A percentile compares a stretch with the other conserved stretches of the same genome.
Evolutionary conservation across 2,888 invertebrate genomes (phyloP).

Genomic region (Macrosoma leucophasiata): DNA sequence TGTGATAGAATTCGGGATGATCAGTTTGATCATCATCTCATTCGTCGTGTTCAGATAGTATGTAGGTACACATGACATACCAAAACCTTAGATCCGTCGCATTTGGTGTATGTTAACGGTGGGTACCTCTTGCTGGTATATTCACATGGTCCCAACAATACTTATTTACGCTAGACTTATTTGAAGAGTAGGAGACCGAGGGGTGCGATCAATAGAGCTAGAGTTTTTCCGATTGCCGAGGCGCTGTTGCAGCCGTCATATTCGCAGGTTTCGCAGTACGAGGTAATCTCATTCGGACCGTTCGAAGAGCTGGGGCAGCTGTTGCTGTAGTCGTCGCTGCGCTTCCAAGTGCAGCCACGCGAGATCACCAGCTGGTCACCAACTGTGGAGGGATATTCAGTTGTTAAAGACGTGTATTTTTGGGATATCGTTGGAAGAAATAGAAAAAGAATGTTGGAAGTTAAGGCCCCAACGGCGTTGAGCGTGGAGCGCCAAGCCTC

Average conservation of each 20-base stretch:
- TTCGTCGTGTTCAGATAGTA: too few relatives aligned
- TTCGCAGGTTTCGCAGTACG: conserved; percentile 81
- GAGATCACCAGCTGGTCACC: conserved; percentile 67
- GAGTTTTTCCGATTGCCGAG: conserved; percentile 55
- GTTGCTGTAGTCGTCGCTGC: conserved; percentile 66
- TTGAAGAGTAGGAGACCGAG: conserved; percentile 57
- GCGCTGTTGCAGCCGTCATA: conserved; percentile 81
- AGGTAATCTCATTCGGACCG: conserved; percentile 67
- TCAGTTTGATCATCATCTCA: too few relatives aligned
- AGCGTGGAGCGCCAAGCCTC: too few relatives aligned
- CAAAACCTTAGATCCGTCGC: too few relatives aligned
- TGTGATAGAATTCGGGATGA: too few relatives aligned
- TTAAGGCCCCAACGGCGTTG: too few relatives aligned
- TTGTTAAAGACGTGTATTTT: too few relatives aligned
- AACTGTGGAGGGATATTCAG: conserved; percentile 53
- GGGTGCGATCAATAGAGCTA: conserved; percentile 58
- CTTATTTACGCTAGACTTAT: conserved; percentile 40
- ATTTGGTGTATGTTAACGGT: too few relatives aligned
- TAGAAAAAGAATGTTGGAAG: too few relatives aligned
- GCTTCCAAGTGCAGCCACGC: conserved; percentile 77
- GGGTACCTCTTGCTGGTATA: conserved; percentile 24
- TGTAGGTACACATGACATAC: too few relatives aligned
- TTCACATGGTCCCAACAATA: conserved; percentile 23
- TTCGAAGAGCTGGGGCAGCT: conserved; percentile 66
- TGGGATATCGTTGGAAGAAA: too few relatives aligned